Evolutionary conservation across 2,113 vertebrate species (phyloP).

Genomic region (Mungos mungo): DNA sequence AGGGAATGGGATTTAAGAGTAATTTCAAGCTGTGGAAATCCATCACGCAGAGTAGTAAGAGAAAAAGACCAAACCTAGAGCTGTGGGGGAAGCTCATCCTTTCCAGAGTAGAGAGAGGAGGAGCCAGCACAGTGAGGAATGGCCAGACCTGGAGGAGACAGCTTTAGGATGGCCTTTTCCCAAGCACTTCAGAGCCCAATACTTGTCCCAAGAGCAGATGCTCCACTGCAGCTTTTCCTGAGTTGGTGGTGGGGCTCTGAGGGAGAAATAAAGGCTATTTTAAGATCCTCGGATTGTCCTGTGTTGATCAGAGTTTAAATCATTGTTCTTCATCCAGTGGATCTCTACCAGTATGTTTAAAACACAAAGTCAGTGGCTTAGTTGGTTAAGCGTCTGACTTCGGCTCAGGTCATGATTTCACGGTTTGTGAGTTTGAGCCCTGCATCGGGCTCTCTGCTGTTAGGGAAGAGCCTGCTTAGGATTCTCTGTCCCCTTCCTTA

Average conservation of each 20-base stretch:
- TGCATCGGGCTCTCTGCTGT: no score
- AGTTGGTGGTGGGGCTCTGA: neutral
- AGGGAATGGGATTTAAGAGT: neutral
- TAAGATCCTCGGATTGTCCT: neutral
- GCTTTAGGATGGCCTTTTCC: neutral
- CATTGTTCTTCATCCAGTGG: neutral
- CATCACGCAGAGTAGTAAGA: neutral
- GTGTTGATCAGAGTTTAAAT: slow-evolving; percentile 22
- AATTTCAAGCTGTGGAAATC: neutral
- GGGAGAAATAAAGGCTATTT: neutral
- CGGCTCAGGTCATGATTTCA: no score
- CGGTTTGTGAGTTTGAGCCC: no score
- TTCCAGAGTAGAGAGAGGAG: neutral
- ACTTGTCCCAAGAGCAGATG: neutral
- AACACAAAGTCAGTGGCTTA: neutral
- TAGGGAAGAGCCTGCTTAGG: no score
- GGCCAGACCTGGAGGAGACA: neutral
- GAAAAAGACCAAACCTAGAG: neutral
- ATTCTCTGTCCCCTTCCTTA: no score
- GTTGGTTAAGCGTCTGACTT: no score
- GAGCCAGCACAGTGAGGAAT: neutral
- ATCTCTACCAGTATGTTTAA: neutral
- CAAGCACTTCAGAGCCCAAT: neutral
- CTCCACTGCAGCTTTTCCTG: neutral
- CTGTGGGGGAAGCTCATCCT: neutral